Percentiles rank a stretch among this genome's conserved stretches.
phyloP scores from a whole-genome alignment of 2,888 invertebrate species.

The Thelaira solivaga region DNA sequence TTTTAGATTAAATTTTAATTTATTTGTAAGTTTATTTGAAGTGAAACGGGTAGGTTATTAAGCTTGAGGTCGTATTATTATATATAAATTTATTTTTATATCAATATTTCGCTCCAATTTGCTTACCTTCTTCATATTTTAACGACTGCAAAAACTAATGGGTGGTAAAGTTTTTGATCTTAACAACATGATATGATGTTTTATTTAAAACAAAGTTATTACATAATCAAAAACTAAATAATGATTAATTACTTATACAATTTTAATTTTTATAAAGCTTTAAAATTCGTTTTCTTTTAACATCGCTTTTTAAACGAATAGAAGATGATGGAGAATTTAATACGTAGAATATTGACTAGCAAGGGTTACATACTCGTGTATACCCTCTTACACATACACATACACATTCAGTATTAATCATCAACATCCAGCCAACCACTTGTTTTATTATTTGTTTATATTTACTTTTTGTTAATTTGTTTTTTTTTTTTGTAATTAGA shows the following conservation, averaged over 20 bases:
- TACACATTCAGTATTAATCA: conserved; percentile 8
- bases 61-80: no score
- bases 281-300: neutral
- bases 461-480: conserved; percentile 13
- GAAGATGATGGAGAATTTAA: conserved; percentile 7
- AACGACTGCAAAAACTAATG: no score
- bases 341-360: conserved; percentile 4
- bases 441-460: conserved; percentile 55
- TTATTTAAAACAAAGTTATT: neutral
- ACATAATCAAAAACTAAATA: neutral
- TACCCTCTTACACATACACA: no score
- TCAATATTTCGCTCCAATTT: no score
- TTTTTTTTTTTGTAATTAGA: conserved; percentile 41
- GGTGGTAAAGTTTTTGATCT: no score
- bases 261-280: neutral
- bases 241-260: conserved; percentile 21
- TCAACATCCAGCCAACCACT: neutral
- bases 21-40: no score
- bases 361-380: no score
- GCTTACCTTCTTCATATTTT: no score
- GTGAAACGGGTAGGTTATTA: no score
- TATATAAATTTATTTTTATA: no score
- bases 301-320: neutral
- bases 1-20: no score
- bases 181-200: neutral